A percentile compares a stretch with the other conserved stretches of the same genome.
phyloP scores from a whole-genome alignment of 37 sponge, comb jelly and placozoan species.

The Axinella damicornis region DNA sequence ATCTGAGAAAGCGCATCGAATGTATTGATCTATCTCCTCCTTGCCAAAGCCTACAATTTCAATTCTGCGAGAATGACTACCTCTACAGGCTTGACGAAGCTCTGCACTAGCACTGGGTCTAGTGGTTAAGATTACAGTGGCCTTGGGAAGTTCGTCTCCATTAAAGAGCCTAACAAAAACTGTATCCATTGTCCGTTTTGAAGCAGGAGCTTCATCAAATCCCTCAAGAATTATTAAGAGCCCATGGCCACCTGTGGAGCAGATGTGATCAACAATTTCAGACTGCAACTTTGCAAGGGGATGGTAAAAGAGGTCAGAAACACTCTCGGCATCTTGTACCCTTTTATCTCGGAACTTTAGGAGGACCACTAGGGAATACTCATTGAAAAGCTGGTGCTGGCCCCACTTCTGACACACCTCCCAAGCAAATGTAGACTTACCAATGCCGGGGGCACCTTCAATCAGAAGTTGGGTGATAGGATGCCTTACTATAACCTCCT shows the following conservation, averaged over 20 bases:
- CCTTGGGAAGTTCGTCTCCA: conserved; percentile 11
- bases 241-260: not conserved
- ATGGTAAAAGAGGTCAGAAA: conserved; percentile 16
- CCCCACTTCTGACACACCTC: conserved; percentile 27
- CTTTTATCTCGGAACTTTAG: conserved; percentile 16
- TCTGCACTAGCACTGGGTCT: conserved; percentile 18
- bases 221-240: conserved; percentile 41
- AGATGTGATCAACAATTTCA: not conserved
- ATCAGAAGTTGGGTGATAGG: conserved; percentile 1
- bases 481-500: no score
- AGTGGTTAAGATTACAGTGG: conserved; percentile 27
- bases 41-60: conserved; percentile 35
- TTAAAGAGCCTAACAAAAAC: conserved; percentile 12
- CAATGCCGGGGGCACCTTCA: conserved; percentile 50
- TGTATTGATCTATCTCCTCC: conserved; percentile 8
- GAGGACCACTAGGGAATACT: conserved; percentile 14
- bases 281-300: not conserved
- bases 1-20: not conserved
- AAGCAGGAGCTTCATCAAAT: conserved; percentile 32
- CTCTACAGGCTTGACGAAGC: not conserved
- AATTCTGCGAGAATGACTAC: not conserved
- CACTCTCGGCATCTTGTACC: conserved; percentile 6
- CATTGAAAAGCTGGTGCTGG: not conserved
- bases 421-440: conserved; percentile 38
- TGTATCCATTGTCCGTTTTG: not conserved